Evolutionary conservation across 2,888 invertebrate species (phyloP), one percentile per base, ranked within the genome.

Genomic region (Octodonta nipae): DNA sequence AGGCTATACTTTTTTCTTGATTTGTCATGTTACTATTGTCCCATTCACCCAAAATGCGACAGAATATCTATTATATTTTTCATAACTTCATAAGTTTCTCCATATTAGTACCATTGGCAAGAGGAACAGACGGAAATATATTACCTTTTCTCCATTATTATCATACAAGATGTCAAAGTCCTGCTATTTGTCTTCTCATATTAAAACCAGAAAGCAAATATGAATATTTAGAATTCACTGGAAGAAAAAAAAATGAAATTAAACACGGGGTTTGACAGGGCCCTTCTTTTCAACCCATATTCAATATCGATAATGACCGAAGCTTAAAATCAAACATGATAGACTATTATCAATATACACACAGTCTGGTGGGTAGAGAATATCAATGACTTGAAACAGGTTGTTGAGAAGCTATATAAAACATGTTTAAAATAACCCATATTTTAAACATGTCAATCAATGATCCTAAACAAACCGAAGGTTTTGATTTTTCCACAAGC

Each of bases 161-260:
- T n/a, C n/a, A n/a, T n/a, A n/a, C n/a, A n/a, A n/a, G n/a, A n/a
- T n/a, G n/a, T n/a, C n/a, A n/a, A n/a, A n/a, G n/a, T n/a, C n/a
- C n/a, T n/a, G n/a, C n/a, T n/a, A n/a, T n/a, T n/a, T n/a, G n/a
- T n/a, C n/a, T n/a, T n/a, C n/a, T n/a, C n/a, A n/a, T n/a, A n/a
- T n/a, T n/a, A n/a, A n/a, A n/a, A n/a, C n/a, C n/a, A 20, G n/a
- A 20, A 20, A 20, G 20, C 20, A 20, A 20, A 20, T 20, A 20
- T 20, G 6, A 20, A 20, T 20, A 20, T 20, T n/a, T 6, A 20
- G n/a, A 20, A 20, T 20, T 7, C 20, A 20, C 20, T n/a, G n/a
- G n/a, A 20, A 20, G 7, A 7, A n/a, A 20, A 20, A n/a, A 20
- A 6, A 20, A 7, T 20, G 20, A 20, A 20, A 20, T 20, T 20